Percentiles rank a stretch among this genome's conserved stretches.
Evolutionary conservation across 2,113 vertebrate genomes (phyloP).

Genomic region (Rhipidura dahli): DNA sequence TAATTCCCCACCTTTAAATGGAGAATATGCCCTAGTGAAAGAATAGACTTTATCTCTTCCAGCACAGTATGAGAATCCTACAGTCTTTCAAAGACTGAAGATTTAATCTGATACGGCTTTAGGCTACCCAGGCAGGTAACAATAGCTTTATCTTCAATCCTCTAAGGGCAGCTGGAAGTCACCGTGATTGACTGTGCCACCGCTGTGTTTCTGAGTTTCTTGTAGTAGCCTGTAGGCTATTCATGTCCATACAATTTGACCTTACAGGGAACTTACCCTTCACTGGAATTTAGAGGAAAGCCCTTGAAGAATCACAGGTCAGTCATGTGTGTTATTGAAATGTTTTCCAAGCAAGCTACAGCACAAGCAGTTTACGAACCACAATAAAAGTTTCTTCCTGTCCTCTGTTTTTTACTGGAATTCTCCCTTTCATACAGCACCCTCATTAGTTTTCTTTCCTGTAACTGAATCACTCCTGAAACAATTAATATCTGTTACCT

Average conservation of each 20-base stretch:
- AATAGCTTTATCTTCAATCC: conserved; percentile 48
- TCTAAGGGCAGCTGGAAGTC: conserved; percentile 30
- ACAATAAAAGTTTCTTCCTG: conserved; percentile 35
- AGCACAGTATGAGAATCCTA: not conserved
- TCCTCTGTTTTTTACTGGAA: not conserved
- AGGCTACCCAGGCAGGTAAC: conserved; percentile 42
- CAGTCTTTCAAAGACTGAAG: conserved; percentile 2
- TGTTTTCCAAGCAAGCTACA: not conserved
- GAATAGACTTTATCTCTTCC: not conserved
- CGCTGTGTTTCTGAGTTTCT: not conserved
- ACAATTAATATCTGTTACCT: conserved; percentile 36
- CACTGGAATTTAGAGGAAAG: conserved; percentile 24
- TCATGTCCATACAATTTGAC: conserved; percentile 36
- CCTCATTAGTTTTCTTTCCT: conserved; percentile 26
- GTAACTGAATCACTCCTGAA: conserved; percentile 29
- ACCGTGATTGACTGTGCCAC: conserved; percentile 40
- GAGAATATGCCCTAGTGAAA: not conserved
- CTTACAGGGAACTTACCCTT: conserved; percentile 15
- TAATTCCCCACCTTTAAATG: not conserved
- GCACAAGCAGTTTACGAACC: conserved; percentile 7
- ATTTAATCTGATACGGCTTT: conserved; percentile 20
- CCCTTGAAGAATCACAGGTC: conserved; percentile 48
- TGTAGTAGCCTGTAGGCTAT: conserved; percentile 23
- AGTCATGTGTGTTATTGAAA: conserved; percentile 48
- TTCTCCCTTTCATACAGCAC: not conserved